phyloP scores from a whole-genome alignment of 2,888 invertebrate species.

The Eremobia ochroleuca region DNA sequence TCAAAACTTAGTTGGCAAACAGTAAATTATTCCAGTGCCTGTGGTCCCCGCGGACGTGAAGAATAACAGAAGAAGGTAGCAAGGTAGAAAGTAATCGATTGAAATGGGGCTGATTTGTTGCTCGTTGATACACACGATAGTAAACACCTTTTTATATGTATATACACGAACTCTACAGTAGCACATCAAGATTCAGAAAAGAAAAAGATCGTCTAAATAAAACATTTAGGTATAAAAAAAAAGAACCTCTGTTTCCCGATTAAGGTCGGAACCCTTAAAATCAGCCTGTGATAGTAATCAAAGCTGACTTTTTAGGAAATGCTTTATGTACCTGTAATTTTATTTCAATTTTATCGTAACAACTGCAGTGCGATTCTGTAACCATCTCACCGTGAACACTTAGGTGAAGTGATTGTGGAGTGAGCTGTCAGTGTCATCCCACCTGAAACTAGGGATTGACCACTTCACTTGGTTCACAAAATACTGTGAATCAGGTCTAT shows the following conservation, averaged over 20 bases:
- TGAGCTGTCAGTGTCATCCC: no score
- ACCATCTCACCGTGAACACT: no score
- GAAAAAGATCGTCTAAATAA: not conserved
- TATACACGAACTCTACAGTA: not conserved
- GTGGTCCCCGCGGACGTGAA: slow-evolving; percentile 74
- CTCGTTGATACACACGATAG: slow-evolving; percentile 45
- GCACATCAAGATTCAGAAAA: not conserved
- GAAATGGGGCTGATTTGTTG: slow-evolving; percentile 66
- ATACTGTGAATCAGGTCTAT: no score
- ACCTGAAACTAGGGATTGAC: no score
- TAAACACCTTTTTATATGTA: not conserved
- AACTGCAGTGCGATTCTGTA: no score
- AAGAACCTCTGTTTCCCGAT: not conserved
- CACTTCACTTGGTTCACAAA: no score
- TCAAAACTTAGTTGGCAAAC: slow-evolving; percentile 84
- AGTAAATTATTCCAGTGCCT: slow-evolving; percentile 85
- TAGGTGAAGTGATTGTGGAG: no score
- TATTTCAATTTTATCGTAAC: not conserved
- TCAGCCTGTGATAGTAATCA: not conserved
- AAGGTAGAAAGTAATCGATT: slow-evolving; percentile 77
- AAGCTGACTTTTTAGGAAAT: not conserved
- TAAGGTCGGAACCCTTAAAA: not conserved
- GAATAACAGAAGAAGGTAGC: slow-evolving; percentile 83
- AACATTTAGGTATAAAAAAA: not conserved
- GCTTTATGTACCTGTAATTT: not conserved